A percentile compares a stretch with the other conserved stretches of the same genome.
Evolutionary conservation across 2,888 invertebrate genomes (phyloP).

Genomic region (Orthosia gothica): DNA sequence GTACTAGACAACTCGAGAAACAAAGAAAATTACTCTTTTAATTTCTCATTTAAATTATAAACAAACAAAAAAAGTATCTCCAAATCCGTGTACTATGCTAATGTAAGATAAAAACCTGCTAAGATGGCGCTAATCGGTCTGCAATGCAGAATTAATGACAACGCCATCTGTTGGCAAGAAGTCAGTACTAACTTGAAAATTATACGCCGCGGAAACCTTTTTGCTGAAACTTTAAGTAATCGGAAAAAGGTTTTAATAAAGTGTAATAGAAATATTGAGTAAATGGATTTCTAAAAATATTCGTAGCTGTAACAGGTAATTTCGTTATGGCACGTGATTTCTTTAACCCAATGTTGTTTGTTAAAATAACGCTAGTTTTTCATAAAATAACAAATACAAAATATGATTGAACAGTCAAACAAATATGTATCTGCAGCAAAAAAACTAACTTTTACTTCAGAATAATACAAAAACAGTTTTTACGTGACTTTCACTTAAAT

Average conservation of each 20-base stretch:
- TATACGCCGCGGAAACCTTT: background rate
- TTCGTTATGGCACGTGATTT: too few relatives aligned
- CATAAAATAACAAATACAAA: background rate
- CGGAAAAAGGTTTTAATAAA: background rate
- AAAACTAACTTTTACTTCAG: slow-evolving; percentile 6
- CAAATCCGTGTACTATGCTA: slow-evolving; percentile 48
- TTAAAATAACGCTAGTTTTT: background rate
- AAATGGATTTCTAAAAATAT: background rate
- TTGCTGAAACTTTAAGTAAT: background rate
- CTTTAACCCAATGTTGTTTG: too few relatives aligned
- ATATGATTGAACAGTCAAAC: background rate
- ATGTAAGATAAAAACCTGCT: slow-evolving; percentile 53
- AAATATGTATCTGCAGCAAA: background rate
- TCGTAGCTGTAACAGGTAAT: too few relatives aligned
- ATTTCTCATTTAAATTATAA: slow-evolving; percentile 19
- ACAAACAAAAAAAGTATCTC: slow-evolving; percentile 22
- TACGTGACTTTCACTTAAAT: slow-evolving; percentile 3
- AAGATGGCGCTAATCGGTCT: slow-evolving; percentile 59
- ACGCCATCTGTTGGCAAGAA: slow-evolving; percentile 58
- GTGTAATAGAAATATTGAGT: too few relatives aligned
- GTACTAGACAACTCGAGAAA: background rate
- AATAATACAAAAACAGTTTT: background rate
- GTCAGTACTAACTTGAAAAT: slow-evolving; percentile 35
- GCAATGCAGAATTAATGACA: slow-evolving; percentile 57
- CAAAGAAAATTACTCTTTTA: background rate